Percentiles rank a stretch among this genome's conserved stretches.
Evolutionary conservation across 2,797 vertebrate genomes (phyloP).

Genomic region (Poliocrania exsul): DNA sequence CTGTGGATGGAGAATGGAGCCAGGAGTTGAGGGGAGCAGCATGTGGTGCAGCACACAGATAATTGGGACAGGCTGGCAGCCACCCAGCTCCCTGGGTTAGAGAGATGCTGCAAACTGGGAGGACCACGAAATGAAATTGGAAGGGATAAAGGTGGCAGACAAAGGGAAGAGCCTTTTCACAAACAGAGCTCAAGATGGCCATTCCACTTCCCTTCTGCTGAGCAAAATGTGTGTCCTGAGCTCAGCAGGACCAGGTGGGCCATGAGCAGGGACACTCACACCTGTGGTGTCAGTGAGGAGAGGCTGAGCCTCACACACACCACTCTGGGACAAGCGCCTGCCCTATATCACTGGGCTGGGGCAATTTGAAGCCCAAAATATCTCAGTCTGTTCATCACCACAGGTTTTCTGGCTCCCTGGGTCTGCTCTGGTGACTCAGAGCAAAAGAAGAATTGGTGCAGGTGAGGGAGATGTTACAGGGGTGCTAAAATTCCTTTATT

Average conservation of each 20-base stretch:
- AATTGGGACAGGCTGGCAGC: fast-evolving
- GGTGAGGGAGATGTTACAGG: background rate
- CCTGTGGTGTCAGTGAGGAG: background rate
- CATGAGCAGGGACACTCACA: background rate
- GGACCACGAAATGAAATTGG: background rate
- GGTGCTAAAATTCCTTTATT: background rate
- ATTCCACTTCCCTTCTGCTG: fast-evolving
- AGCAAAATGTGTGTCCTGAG: fast-evolving
- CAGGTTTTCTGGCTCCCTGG: background rate
- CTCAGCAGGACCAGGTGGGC: background rate
- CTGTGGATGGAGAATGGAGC: background rate
- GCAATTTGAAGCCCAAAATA: fast-evolving
- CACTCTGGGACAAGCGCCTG: background rate
- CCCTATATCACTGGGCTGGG: fast-evolving
- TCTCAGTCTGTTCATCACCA: fast-evolving
- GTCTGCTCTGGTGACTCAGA: background rate
- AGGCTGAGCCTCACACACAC: background rate
- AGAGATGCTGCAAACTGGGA: background rate
- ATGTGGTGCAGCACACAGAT: background rate
- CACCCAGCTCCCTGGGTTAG: fast-evolving
- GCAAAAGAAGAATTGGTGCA: background rate
- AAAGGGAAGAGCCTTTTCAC: background rate
- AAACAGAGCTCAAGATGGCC: fast-evolving
- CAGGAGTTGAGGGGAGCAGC: background rate
- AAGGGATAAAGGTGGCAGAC: background rate